phyloP scores from a whole-genome alignment of 2,113 vertebrate species.

The Taxidea taxus region DNA sequence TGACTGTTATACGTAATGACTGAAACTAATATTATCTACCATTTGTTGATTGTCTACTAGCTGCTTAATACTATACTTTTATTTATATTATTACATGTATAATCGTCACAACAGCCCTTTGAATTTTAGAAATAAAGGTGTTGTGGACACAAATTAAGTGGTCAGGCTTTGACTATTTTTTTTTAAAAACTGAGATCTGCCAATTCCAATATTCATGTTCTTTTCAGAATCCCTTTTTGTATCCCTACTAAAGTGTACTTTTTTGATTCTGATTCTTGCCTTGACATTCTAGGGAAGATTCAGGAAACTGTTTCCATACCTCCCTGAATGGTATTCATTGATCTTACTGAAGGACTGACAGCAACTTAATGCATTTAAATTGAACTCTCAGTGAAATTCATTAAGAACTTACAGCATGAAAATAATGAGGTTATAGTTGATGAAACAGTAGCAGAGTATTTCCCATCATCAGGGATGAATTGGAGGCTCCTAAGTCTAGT shows the following conservation, averaged over 20 bases:
- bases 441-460: slow-evolving; percentile 10
- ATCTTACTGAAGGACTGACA: slow-evolving; percentile 58
- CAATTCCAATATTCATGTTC: neutral
- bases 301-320: neutral
- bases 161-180: neutral
- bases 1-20: neutral
- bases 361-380: slow-evolving; percentile 63
- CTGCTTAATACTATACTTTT: neutral
- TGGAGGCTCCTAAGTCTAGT: neutral
- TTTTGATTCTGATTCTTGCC: slow-evolving; percentile 6
- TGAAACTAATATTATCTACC: neutral
- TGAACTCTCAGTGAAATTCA: slow-evolving; percentile 58
- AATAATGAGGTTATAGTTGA: slow-evolving; percentile 32
- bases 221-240: neutral
- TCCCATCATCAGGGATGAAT: neutral
- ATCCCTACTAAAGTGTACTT: neutral
- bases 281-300: neutral
- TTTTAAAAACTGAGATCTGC: neutral
- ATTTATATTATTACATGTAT: neutral
- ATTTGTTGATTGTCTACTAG: neutral
- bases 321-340: slow-evolving; percentile 29
- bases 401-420: slow-evolving; percentile 50
- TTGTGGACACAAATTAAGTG: neutral
- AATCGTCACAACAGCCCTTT: neutral
- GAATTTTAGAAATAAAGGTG: neutral